Conservation (phyloP, 2,888 invertebrate species). For the Eupithecia insigniata region DNA sequence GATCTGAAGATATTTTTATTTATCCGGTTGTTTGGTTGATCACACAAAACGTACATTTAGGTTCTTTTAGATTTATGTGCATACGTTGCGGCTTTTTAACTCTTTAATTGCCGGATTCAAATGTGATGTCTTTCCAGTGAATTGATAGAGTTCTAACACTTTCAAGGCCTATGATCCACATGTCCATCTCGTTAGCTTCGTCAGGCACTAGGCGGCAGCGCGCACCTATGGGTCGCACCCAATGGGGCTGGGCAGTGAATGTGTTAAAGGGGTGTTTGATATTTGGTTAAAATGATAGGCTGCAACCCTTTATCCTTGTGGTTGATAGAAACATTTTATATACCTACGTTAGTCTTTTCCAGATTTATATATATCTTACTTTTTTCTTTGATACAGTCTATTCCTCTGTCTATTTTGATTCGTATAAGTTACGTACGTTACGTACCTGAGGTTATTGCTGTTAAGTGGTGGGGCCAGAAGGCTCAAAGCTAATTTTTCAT, state of each 20-base stretch:
- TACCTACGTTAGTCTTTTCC: background rate
- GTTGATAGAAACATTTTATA: too few species aligned
- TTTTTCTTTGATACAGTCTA: too few species aligned
- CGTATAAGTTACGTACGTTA: background rate
- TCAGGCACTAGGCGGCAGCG: too few species aligned
- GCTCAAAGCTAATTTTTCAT: background rate
- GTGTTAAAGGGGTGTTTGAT: background rate
- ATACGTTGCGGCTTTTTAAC: background rate
- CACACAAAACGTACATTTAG: conserved; percentile 14
- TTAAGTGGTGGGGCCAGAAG: background rate
- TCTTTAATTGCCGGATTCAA: background rate
- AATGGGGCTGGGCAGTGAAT: too few species aligned
- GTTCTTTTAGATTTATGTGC: conserved; percentile 16
- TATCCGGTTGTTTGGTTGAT: conserved; percentile 14
- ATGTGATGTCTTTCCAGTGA: background rate
- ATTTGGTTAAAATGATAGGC: background rate
- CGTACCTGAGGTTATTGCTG: background rate
- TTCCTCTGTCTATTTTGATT: background rate
- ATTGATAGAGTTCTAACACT: background rate
- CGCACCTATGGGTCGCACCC: too few species aligned
- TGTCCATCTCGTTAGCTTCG: too few species aligned
- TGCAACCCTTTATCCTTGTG: background rate
- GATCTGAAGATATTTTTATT: conserved; percentile 15
- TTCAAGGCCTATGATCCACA: too few species aligned
- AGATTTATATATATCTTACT: background rate